Base-by-base conservation (phyloP, 2,888 invertebrate species). In the Hydrotaea cyrtoneurina region DNA sequence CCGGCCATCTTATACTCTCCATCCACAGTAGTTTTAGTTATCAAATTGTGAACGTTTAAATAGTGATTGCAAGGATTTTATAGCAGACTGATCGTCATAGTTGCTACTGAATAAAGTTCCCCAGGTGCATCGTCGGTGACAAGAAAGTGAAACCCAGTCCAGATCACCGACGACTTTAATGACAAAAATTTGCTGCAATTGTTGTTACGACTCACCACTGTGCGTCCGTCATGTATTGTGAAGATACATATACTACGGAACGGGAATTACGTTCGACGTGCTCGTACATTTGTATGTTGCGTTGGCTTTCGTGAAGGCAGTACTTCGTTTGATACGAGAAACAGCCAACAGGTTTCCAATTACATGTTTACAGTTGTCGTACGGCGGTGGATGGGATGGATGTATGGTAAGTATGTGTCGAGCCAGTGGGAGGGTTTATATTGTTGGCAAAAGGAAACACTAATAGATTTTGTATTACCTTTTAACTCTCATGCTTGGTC, bases 381-480 rank as follows among this genome's bases (percentile, higher is more conserved):
- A 59, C 4, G 59, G 59, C 21, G 13, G 11, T 83, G 78, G 78
- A 77, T 80, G 80, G 78, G 39, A 62, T 43, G 74, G 80, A 55
- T 43, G 50, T n/a, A n/a, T 43, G 23, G 10, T 43, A 2, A n/a
- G 43, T 71, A 17, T 8, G n/a, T 46, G 55, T 5, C 43, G 55
- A 57, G 36, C 36, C 72, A 72, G 53, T 72, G 53, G 55, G 72
- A 36, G 75, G 75, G 78, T 76, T 80, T 62, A 69, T 66, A 71
- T 19, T 59, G 69, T 59, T 43, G 53, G 66, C 78, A 75, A 62
- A 72, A 71, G 80, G 82, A 80, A 84, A 79, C 79, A 82, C 82
- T 86, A 86, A 86, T 86, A 86, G 86, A 86, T 86, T 86, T 82
- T 78, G 78, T 85, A 86, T 86, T 86, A 86, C 82, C 82, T 84